Evolutionary conservation across 1,140 invertebrate species (phyloP).

Genomic region (Nixonia krombeini): DNA sequence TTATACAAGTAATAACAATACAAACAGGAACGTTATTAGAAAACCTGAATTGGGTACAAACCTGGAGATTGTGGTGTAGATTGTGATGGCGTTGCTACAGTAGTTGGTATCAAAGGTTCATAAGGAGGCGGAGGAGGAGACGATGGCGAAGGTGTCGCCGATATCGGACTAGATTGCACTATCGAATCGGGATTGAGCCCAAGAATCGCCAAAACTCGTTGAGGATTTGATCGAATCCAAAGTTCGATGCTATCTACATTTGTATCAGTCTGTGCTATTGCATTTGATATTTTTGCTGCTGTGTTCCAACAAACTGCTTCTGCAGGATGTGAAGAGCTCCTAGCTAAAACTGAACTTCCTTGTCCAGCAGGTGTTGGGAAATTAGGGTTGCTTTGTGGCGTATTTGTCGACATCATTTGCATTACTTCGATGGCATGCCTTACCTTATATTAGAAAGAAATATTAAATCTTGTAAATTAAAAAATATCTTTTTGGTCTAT

Average conservation of each 20-base stretch:
- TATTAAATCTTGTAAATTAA: background rate
- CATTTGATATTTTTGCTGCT: constrained; percentile 52
- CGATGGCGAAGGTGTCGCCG: constrained; percentile 62
- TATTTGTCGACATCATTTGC: constrained; percentile 82
- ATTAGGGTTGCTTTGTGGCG: constrained; percentile 67
- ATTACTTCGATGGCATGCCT: constrained; percentile 85
- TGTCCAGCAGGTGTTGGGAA: constrained; percentile 72
- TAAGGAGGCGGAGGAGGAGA: constrained; percentile 66
- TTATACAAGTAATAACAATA: too few species aligned
- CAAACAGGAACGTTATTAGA: too few species aligned
- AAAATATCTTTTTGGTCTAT: constrained; percentile 5
- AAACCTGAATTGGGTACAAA: too few species aligned
- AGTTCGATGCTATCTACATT: constrained; percentile 63
- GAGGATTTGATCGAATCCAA: constrained; percentile 70
- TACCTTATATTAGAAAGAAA: constrained; percentile 70
- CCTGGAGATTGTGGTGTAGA: constrained; percentile 56
- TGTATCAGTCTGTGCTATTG: constrained; percentile 71
- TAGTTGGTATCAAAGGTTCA: constrained; percentile 60
- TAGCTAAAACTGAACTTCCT: constrained; percentile 73
- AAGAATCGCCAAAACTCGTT: constrained; percentile 68
- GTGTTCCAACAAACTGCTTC: constrained; percentile 83
- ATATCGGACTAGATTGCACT: constrained; percentile 47
- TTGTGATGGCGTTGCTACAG: constrained; percentile 52
- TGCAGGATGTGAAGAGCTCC: constrained; percentile 85
- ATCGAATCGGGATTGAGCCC: constrained; percentile 69